Evolutionary conservation across 2,888 invertebrate species (phyloP), one percentile per base, ranked within the genome.

Genomic region (Pocota personata): DNA sequence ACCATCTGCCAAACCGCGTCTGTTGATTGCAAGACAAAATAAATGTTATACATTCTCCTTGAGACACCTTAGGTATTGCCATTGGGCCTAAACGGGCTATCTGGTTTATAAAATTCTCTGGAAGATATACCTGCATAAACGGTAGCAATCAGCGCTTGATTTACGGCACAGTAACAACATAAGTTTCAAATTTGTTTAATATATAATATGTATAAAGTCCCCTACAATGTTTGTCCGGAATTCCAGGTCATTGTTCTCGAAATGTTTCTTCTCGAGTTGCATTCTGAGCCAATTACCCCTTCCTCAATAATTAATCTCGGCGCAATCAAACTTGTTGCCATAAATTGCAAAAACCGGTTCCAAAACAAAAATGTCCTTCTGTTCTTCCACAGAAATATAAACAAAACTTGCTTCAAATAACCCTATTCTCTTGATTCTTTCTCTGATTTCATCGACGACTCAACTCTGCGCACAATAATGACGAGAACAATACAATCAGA

Each of bases 341-440:
- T 84, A 84, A 73, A 83, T 83, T 72, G 3, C 32, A 24, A 60
- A 57, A 84, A 84, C 84, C 84, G 40, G 84, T 84, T 69, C 40
- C n/a, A 27, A 46, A 52, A 58, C 30, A 66, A 83, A 66, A 83
- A 78, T 58, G 24, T 78, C 67, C 66, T 66, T 46, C 32, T 71
- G 37, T 72, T 37, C 19, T 35, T 71, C 43, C 21, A n/a, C 64
- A 58, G 12, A 32, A 24, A 37, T n/a, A 52, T 12, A 48, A 27
- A 14, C 19, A 55, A 12, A 55, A 55, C 55, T 46, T 27, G 52
- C 64, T 21, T 60, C 62, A 62, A 46, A 19, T 46, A 62, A 71
- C 32, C 21, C 48, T 58, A 72, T 66, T 57, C 21, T 52, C 21
- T 58, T 24, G 50, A 50, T 73, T 58, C 30, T 46, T 40, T 69